phyloP scores from a whole-genome alignment of 64 coral and sea anemone genomes.

The Stichodactyla helianthus region DNA sequence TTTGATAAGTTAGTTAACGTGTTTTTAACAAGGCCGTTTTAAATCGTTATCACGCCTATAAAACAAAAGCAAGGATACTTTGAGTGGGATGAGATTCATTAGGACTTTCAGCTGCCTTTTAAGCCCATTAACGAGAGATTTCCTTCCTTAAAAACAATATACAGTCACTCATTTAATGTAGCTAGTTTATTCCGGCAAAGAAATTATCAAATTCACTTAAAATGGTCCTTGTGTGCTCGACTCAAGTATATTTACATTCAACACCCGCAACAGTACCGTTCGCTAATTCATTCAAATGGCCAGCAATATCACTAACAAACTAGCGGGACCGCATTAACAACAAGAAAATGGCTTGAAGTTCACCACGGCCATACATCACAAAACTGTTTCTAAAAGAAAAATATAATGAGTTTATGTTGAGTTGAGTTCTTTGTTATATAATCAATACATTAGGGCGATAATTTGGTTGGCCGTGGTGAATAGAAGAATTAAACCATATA shows the following conservation, averaged over 20 bases:
- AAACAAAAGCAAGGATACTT: slow-evolving; percentile 23
- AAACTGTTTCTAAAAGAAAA: slow-evolving; percentile 10
- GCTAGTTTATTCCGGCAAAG: slow-evolving; percentile 18
- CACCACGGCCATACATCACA: not conserved
- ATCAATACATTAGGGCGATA: slow-evolving; percentile 7
- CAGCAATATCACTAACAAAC: not conserved
- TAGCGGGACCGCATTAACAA: not conserved
- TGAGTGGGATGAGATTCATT: slow-evolving; percentile 22
- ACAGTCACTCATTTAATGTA: slow-evolving; percentile 32
- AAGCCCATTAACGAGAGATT: slow-evolving; percentile 32
- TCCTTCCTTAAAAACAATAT: slow-evolving; percentile 27
- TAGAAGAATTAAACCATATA: slow-evolving; percentile 15
- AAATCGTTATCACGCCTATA: slow-evolving; percentile 26
- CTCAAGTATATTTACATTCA: slow-evolving; percentile 9
- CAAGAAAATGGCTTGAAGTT: not conserved
- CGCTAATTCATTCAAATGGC: not conserved
- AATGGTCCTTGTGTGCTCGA: not conserved
- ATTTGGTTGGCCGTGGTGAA: not conserved
- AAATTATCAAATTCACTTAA: slow-evolving; percentile 21
- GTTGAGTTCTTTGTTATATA: slow-evolving; percentile 18
- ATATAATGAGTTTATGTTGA: not conserved
- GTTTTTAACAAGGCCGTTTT: slow-evolving; percentile 4
- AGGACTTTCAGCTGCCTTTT: slow-evolving; percentile 36
- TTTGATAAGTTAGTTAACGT: slow-evolving; percentile 19
- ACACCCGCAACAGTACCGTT: slow-evolving; percentile 12